phyloP scores from a whole-genome alignment of 2,888 invertebrate genomes.

The Hypsopygia costalis region DNA sequence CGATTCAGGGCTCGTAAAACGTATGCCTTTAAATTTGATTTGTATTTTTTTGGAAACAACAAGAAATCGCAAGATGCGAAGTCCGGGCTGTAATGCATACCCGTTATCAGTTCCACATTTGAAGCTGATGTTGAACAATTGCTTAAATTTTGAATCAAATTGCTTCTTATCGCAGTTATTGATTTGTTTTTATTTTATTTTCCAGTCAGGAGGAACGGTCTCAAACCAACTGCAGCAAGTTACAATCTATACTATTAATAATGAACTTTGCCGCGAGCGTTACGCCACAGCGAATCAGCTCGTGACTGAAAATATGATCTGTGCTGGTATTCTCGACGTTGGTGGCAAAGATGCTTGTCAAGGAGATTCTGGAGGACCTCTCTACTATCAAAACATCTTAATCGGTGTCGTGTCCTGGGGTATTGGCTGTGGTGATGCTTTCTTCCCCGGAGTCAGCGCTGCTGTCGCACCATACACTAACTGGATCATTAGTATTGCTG shows the following conservation, averaged over 20 bases:
- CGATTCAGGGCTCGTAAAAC: too few relatives aligned
- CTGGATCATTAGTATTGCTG: constrained; percentile 37
- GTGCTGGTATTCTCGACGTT: constrained; percentile 41
- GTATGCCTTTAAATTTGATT: too few relatives aligned
- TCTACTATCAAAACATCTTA: constrained; percentile 48
- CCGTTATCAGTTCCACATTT: too few relatives aligned
- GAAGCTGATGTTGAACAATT: too few relatives aligned
- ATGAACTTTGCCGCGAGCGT: constrained; percentile 33
- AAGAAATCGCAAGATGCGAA: too few relatives aligned
- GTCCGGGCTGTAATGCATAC: too few relatives aligned
- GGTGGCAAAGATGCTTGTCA: constrained; percentile 52
- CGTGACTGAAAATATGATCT: constrained; percentile 45
- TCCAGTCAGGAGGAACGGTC: constrained; percentile 28
- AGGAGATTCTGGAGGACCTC: constrained; percentile 74
- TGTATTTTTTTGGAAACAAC: too few relatives aligned
- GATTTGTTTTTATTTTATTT: constrained; percentile 1
- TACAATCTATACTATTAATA: constrained; percentile 44
- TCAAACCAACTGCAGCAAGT: constrained; percentile 35
- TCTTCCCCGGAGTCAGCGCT: constrained; percentile 69
- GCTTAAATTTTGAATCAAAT: too few relatives aligned
- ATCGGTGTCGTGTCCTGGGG: constrained; percentile 74
- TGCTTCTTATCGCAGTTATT: too few relatives aligned
- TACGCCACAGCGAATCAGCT: constrained; percentile 29
- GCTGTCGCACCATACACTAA: constrained; percentile 45
- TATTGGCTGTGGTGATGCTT: constrained; percentile 58